Evolutionary conservation across 2,888 invertebrate species (phyloP), one percentile per base, ranked within the genome.

Genomic region (Monopis laevigella): DNA sequence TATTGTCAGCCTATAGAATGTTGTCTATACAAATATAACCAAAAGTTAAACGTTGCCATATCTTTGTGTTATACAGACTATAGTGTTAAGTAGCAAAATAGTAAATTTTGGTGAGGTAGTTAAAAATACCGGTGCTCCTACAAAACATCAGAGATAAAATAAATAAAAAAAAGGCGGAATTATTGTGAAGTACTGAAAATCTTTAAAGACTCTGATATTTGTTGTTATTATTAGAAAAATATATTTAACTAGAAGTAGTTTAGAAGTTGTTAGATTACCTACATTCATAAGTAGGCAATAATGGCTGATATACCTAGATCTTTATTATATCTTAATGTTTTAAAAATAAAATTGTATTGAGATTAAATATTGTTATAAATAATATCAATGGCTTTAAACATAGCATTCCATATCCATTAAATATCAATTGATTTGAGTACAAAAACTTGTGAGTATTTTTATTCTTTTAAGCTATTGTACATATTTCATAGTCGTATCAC

Each of bases 21-120:
- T 16, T 17, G 32, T 17, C 16, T 32, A n/a, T 32, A 10, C 17
- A 17, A 34, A 24, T 32, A 12, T 34, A 67, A 73, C 68, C 70
- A 71, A 75, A 71, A 65, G 52, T 62, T 13, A 58, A 64, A 54
- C 58, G 73, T 69, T 73, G 73, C 72, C 72, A 74, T 74, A 72
- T 57, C 51, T 51, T 56, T 60, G 62, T 46, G 53, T 62, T 59
- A 45, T 64, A 61, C 48, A 56, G 61, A 62, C 67, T 54, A 29
- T 45, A 45, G 40, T 39, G 16, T 21, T 41, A 34, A 41, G 35
- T 41, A 41, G 41, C 21, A 29, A 29, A 34, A 28, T 40, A 40
- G 17, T 34, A 4, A 41, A 41, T 41, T 41, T 29, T 34, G 17
- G 17, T 30, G 32, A 41, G 16, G n/a, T 55, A 58, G 57, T 60